phyloP scores from a whole-genome alignment of 2,888 invertebrate species.

The Caenorhabditis sp. region DNA sequence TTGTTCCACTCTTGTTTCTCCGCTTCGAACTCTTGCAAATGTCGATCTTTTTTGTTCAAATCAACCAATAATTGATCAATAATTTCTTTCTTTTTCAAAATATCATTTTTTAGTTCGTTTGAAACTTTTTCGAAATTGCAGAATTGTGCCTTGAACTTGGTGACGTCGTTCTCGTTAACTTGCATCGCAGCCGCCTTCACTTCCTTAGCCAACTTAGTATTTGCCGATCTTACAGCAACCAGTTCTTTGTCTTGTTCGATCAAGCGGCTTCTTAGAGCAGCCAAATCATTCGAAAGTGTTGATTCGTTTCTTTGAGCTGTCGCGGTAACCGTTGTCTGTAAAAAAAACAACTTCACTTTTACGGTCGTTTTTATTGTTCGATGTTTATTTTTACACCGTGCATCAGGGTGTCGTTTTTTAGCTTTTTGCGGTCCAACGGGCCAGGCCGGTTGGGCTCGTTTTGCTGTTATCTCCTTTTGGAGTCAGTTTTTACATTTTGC shows the following conservation, averaged over 20 bases:
- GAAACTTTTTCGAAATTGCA: background rate
- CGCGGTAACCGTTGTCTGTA: background rate
- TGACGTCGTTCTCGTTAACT: background rate
- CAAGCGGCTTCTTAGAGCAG: background rate
- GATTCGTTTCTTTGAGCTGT: background rate
- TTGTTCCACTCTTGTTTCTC: background rate
- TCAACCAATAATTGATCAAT: background rate
- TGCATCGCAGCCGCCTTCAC: background rate
- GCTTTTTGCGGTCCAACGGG: too few species aligned
- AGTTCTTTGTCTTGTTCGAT: background rate
- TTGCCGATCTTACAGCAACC: background rate
- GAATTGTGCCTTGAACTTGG: background rate
- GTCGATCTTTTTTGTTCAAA: background rate
- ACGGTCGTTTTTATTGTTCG: too few species aligned
- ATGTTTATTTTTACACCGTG: too few species aligned
- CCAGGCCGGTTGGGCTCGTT: too few species aligned
- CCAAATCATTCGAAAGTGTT: background rate
- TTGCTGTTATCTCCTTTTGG: too few species aligned
- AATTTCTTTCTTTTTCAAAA: background rate
- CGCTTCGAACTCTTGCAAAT: slow-evolving; percentile 6
- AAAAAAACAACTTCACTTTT: background rate
- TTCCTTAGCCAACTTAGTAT: background rate
- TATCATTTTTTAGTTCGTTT: background rate
- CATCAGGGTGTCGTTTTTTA: too few species aligned
- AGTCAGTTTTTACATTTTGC: too few species aligned